phyloP scores from a whole-genome alignment of 2,797 vertebrate species.

The Rhynchotus rufescens region DNA sequence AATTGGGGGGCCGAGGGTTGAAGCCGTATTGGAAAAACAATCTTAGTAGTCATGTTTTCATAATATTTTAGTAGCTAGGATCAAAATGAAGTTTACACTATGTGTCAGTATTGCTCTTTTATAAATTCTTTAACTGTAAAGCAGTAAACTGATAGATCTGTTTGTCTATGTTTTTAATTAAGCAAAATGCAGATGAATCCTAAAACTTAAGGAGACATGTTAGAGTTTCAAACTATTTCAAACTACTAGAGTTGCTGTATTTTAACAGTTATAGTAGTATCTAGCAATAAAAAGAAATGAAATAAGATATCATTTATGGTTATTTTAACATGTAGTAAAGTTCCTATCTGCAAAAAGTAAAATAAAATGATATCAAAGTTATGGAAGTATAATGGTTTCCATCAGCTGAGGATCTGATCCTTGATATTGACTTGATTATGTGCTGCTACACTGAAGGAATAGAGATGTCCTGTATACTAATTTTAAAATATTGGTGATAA shows the following conservation, averaged over 20 bases:
- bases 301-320: neutral
- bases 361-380: neutral
- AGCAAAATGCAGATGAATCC: neutral
- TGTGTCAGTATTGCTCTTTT: neutral
- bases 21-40: neutral
- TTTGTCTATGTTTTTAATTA: neutral
- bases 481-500: constrained; percentile 30
- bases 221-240: neutral
- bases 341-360: neutral
- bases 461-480: neutral
- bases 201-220: neutral
- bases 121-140: neutral
- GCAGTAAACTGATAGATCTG: neutral
- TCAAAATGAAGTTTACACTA: neutral
- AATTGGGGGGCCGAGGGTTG: neutral
- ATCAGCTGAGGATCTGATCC: neutral
- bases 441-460: neutral
- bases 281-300: neutral
- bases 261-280: neutral
- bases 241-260: neutral
- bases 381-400: neutral
- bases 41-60: neutral
- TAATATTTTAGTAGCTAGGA: neutral
- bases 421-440: neutral
- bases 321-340: neutral